A percentile compares a stretch with the other conserved stretches of the same genome.
Conservation (phyloP, 2,888 invertebrate genomes). For the Phaedon cochleariae region DNA sequence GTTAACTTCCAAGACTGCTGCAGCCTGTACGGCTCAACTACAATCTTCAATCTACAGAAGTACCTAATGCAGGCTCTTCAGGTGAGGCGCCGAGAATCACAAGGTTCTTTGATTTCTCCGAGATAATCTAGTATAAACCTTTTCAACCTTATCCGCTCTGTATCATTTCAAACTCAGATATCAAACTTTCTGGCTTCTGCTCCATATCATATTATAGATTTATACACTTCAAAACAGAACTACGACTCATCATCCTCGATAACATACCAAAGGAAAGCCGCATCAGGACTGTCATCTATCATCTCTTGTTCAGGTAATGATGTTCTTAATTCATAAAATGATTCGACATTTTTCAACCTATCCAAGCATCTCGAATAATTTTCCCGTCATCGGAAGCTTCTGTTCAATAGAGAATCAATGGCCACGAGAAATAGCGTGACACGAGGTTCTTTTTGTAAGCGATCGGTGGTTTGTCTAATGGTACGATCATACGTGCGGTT, state of each 20-base stretch:
- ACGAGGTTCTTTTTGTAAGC: constrained; percentile 21
- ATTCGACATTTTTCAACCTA: constrained; percentile 31
- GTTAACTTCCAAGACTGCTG: too few relatives aligned
- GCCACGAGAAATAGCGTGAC: constrained; percentile 40
- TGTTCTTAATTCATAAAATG: constrained; percentile 30
- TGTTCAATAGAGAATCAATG: constrained; percentile 29
- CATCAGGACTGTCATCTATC: constrained; percentile 21
- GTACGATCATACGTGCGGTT: neutral
- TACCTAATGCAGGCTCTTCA: too few relatives aligned
- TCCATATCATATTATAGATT: too few relatives aligned
- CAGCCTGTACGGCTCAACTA: too few relatives aligned
- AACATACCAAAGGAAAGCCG: neutral
- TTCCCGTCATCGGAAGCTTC: constrained; percentile 17
- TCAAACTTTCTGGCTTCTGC: neutral
- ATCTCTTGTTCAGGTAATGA: constrained; percentile 29
- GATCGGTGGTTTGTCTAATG: neutral
- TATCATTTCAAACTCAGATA: neutral
- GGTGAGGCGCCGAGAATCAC: neutral
- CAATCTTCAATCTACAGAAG: too few relatives aligned
- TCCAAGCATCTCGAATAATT: constrained; percentile 19
- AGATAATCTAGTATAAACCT: neutral
- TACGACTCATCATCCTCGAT: neutral
- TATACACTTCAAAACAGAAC: neutral
- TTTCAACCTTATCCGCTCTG: neutral
- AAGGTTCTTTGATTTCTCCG: neutral